Conservation (phyloP, 2,888 invertebrate species). For the Marasmarcha lunaedactyla region DNA sequence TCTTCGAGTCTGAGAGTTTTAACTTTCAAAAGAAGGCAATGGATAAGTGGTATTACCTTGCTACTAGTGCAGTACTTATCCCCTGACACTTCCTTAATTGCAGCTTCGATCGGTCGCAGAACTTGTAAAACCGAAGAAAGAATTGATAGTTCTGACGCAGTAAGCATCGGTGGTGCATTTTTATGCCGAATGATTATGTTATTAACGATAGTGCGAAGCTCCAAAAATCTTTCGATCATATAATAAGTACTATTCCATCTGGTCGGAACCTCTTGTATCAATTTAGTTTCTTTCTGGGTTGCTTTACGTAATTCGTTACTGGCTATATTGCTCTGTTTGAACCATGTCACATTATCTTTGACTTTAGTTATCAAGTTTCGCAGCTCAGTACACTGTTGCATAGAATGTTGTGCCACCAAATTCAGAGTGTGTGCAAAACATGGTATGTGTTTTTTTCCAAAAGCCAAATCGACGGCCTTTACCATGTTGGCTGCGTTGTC, state of each 20-base stretch:
- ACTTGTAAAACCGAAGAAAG: slow-evolving; percentile 12
- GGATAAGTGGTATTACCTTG: slow-evolving; percentile 11
- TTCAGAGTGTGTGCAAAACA: slow-evolving; percentile 29
- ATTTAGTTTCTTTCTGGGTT: slow-evolving; percentile 8
- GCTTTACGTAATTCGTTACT: slow-evolving; percentile 6
- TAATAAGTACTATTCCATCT: slow-evolving; percentile 5
- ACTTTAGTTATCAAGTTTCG: slow-evolving; percentile 18
- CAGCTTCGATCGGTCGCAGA: slow-evolving; percentile 10
- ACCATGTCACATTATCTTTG: slow-evolving; percentile 23
- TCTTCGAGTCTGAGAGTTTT: slow-evolving; percentile 12
- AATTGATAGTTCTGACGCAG: slow-evolving; percentile 15
- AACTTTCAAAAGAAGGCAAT: slow-evolving; percentile 11
- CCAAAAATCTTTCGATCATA: slow-evolving; percentile 9
- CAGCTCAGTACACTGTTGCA: slow-evolving; percentile 13
- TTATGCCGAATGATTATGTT: neutral
- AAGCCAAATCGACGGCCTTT: slow-evolving; percentile 2
- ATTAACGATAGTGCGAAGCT: slow-evolving; percentile 1
- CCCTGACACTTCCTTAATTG: slow-evolving; percentile 12
- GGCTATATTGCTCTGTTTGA: slow-evolving; percentile 22
- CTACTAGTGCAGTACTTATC: slow-evolving; percentile 13
- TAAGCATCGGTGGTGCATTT: slow-evolving; percentile 5
- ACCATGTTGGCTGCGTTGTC: slow-evolving; percentile 2
- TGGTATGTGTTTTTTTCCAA: slow-evolving; percentile 16
- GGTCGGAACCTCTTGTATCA: slow-evolving; percentile 9
- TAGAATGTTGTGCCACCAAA: slow-evolving; percentile 21